Base-by-base conservation (phyloP, 2,797 vertebrate species). In the Lateolabrax maculatus region DNA sequence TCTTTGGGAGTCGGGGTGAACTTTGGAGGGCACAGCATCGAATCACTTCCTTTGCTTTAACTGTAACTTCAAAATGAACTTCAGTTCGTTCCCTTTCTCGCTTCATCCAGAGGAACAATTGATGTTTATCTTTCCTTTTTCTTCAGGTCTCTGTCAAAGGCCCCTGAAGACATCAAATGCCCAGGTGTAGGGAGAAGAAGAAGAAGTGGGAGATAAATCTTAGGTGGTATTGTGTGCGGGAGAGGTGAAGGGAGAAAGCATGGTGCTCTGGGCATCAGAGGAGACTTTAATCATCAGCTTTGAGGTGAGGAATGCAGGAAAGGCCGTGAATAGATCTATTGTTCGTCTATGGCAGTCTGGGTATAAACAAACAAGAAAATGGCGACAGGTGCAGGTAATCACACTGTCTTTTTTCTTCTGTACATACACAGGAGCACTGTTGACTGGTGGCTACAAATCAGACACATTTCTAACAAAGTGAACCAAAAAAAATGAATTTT, bases 261-360 rank as follows among this genome's bases (percentile, higher is more conserved):
- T 29, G 27, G 63, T 49, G 48, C 62, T 84, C 16, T 15, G 43
- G 25, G 72, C 80, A 78, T 79, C 79, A 82, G 71, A 65, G 69
- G 41, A 75, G 64, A 72, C 84, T 92, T 91, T 87, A 84, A 90
- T 93, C 88, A 89, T 80, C 66, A 74, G 69, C 69, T 15, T 18
- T 29, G 21, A 61, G 70, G 65, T 72, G 74, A 80, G 52, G 75
- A 86, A 79, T 77, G 49, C 49, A 43, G 25, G 44, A n/a, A 19
- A 19, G 36, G 49, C 43, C 16, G 63, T 81, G 83, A 89, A 83
- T 82, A 19, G 73, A 64, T 64, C 61, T 18, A 70, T 79, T 91
- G 90, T 90, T 88, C 36, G 4, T 41, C 65, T 71, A n/a, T 29
- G 64, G 37, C 68, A 41, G 43, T 49, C 34, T 21, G 25, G 44